Evolutionary conservation across 2,888 invertebrate species (phyloP), one percentile per base, ranked within the genome.

Genomic region (Formica aserva): DNA sequence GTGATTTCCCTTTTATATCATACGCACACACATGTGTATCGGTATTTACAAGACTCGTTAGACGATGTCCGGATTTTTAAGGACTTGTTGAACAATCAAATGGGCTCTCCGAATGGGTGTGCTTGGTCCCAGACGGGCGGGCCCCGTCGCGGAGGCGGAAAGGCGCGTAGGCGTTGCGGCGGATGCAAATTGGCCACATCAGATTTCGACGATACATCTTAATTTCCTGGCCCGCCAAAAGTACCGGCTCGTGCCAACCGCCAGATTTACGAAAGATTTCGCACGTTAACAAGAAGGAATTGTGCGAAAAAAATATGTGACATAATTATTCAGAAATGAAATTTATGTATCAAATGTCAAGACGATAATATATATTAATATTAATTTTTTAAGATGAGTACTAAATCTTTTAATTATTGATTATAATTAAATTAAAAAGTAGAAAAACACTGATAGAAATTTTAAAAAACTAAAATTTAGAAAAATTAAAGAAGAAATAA

Each of bases 131-230:
- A 90, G 90, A 90, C 92, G 90, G 92, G 92, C 92, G 93, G 92
- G 90, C 91, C 91, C 74, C 84, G 35, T 85, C 78, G 89, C 88
- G 90, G 88, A 88, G 89, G 90, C 91, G 90, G 90, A 92, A 92
- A 91, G 88, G 80, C 75, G 92, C 92, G 94, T 94, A 92, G 94
- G 94, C 94, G 94, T 93, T 92, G 91, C 93, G 92, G 91, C 90
- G 91, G 93, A 94, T 94, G 94, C 94, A 94, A 94, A 94, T 94
- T 93, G 92, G 90, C 93, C 93, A 92, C 92, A 91, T 93, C 92
- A 94, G 94, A 94, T 94, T 90, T 92, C 91, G 91, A 92, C 93
- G 94, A 94, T 94, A 94, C 94, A 94, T 94, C 94, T 94, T 94
- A 94, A 94, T 94, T 94, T 92, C 91, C 91, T 86, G 89, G 83